Base-by-base conservation (phyloP, 2,797 vertebrate species). In the Leptatherina wallacei region DNA sequence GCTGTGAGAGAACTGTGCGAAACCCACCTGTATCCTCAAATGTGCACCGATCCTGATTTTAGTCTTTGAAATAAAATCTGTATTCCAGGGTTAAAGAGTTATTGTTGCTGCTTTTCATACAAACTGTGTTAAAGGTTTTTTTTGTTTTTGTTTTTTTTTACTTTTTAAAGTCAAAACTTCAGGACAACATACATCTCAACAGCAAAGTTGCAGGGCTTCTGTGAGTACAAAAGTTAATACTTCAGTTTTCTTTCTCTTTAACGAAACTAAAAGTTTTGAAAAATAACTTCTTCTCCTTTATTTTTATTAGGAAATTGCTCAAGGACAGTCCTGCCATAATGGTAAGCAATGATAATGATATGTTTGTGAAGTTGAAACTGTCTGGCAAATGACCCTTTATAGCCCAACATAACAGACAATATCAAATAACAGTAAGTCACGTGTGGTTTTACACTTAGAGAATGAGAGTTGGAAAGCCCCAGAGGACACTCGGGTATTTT, bases 181-280 rank as follows among this genome's bases (percentile, higher is more conserved):
- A 27, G 88, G 60, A 38, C 69, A 47, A 5, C 38, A 42, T 32
- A 22, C 42, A 8, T 32, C 40, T 58, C 76, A 62, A 24, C 73
- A 47, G 64, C 82, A 77, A 64, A 69, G 18, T 9, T 1, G 0
- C 52, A 69, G 29, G 61, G 22, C 55, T 71, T 20, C 65, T 64
- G 91, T 93, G 59, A 88, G 91, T 89, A 65, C 56, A 1, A 61
- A 35, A 32, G 8, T 49, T 6, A 4, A 29, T 2, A 18, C 61
- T 36, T 44, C n/a, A 14, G 32, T n/a, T 12, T 1, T 38, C 67
- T 57, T 42, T 36, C 2, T 56, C 1, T 32, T 10, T 61, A 12
- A 18, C 35, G 11, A 66, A 71, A 60, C 18, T 62, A 49, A 69
- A 35, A 11, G 4, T 12, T 64, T 16, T 57, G 0, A 54, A 54